Evolutionary conservation across 2,888 invertebrate genomes (phyloP), one percentile per base, ranked within the genome.

Genomic region (Trissolcus japonicus): DNA sequence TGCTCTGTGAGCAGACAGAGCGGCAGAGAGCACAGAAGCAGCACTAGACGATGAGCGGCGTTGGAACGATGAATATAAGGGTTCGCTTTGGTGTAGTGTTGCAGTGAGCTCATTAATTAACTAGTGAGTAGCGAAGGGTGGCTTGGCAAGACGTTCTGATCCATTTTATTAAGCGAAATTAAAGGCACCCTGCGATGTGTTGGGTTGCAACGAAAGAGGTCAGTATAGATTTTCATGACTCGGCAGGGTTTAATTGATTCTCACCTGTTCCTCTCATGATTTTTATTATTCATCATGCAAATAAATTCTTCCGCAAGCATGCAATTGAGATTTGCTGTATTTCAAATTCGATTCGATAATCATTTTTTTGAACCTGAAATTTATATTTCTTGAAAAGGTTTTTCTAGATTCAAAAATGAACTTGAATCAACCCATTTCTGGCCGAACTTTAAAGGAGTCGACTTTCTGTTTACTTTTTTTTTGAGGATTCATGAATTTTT

Each of bases 61-160:
- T 66, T 78, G 61, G 75, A 60, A 66, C 76, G 75, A 77, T 75
- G 83, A 82, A 82, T 84, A 81, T 84, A 87, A 85, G 85, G 85
- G 86, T 83, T 85, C 83, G 83, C 81, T 79, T 84, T 81, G 84
- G 86, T 86, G 86, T 85, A 86, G 85, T 83, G 85, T 86, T 87
- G 86, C 86, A 86, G 85, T 85, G 87, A 86, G 86, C 87, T 87
- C 86, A 88, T 88, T 88, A 87, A 87, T 88, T 88, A 86, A 85
- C 83, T 82, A 85, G 86, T 83, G 79, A 86, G 85, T 82, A 83
- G 82, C 84, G 84, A 86, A 86, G 86, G 84, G 84, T 85, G 84
- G 82, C 82, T 85, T 86, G 84, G 87, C 85, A 86, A 88, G 87
- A 85, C 84, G 83, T 83, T 83, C 82, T 81, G 79, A 83, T 82